Evolutionary conservation across 1,140 invertebrate genomes (phyloP).

Genomic region (Brachionus rotundiformis): DNA sequence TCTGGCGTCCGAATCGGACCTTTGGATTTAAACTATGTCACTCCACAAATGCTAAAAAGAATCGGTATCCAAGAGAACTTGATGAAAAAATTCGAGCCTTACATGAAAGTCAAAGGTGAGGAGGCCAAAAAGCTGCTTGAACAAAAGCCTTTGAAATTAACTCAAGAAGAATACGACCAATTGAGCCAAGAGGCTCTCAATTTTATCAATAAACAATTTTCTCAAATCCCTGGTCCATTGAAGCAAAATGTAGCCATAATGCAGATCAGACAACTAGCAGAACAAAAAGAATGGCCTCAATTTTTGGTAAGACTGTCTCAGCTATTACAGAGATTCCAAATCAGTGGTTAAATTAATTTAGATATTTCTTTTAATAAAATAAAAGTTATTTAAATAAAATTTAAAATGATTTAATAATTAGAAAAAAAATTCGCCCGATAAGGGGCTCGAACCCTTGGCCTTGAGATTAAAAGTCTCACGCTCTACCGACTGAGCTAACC

Average conservation of each 20-base stretch:
- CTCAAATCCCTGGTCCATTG: neutral
- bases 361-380: too few species aligned
- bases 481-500: constrained; percentile 47
- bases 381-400: too few species aligned
- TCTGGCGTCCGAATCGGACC: constrained; percentile 31
- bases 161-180: constrained; percentile 1
- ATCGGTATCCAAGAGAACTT: neutral
- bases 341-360: neutral
- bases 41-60: neutral
- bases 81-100: constrained; percentile 13
- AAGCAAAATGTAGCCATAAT: neutral
- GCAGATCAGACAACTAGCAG: neutral
- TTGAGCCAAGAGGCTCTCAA: neutral
- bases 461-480: constrained; percentile 48
- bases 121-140: constrained; percentile 1
- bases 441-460: constrained; percentile 46
- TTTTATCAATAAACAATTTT: neutral
- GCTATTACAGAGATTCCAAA: too few species aligned
- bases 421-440: neutral
- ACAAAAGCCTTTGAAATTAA: neutral
- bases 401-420: neutral
- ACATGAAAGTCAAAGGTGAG: neutral
- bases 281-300: neutral
- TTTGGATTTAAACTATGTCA: constrained; percentile 27
- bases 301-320: neutral